These are phyloP conservation scores for Nephrotoma flavescens DNA, from an alignment of 2,888 invertebrate species.

Conservation along the genomic window DNA sequence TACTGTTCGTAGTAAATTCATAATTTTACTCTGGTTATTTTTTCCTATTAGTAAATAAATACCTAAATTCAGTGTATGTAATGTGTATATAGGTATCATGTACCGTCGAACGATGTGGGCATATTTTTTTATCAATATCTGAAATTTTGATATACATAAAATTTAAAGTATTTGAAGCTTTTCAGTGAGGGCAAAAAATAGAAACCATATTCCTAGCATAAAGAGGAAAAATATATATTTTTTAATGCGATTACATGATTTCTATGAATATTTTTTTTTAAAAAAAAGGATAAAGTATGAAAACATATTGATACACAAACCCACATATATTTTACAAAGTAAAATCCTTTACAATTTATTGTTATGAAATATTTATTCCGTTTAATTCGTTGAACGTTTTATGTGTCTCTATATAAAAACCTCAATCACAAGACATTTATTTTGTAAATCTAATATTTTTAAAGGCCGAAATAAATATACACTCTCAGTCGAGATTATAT, in stretches of 20 bases:
- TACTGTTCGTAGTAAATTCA: not conserved
- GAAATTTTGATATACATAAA: not conserved
- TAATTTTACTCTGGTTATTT: not conserved
- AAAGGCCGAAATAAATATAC: no score
- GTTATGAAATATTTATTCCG: not conserved
- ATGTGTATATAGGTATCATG: not conserved
- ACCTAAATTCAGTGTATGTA: no score
- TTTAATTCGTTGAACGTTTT: no score
- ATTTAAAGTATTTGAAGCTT: not conserved
- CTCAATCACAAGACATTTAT: no score
- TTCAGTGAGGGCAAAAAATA: not conserved
- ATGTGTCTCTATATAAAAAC: no score
- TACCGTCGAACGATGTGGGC: not conserved
- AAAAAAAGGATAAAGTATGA: not conserved
- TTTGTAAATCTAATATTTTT: no score
- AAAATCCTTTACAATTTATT: not conserved
- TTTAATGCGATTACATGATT: not conserved
- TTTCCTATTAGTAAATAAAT: no score
- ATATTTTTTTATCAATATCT: not conserved
- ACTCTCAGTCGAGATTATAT: no score
- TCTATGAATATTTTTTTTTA: not conserved
- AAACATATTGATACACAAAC: not conserved
- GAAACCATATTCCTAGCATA: not conserved
- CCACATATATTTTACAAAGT: not conserved
- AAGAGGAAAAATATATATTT: not conserved